These are phyloP conservation scores for Falcunculus frontatus DNA, from an alignment of 2,113 vertebrate species.

Conservation along the genomic window DNA sequence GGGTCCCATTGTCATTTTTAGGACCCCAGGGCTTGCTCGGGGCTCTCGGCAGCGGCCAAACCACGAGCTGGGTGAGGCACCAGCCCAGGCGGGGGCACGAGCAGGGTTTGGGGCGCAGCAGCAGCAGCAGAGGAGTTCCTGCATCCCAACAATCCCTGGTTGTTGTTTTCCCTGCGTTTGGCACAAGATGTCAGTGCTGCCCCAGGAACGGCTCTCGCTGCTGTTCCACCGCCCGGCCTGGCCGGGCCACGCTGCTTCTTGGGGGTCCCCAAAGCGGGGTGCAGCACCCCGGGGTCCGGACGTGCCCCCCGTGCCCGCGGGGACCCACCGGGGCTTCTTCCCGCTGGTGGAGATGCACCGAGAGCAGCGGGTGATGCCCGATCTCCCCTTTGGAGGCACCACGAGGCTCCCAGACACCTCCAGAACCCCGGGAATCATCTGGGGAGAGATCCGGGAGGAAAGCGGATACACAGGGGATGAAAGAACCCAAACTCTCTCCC, in stretches of 20 bases:
- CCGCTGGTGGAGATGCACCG: fast-evolving
- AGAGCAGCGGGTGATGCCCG: neutral
- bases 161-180: neutral
- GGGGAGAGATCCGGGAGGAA: neutral
- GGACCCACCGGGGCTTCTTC: fast-evolving
- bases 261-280: neutral
- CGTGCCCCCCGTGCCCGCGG: fast-evolving
- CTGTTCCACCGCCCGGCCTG: fast-evolving
- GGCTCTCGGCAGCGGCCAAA: fast-evolving
- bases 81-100: fast-evolving
- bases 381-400: neutral
- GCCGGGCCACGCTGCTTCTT: fast-evolving
- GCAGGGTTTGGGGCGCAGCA: neutral
- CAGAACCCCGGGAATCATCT: fast-evolving
- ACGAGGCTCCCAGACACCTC: neutral
- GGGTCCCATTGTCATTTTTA: neutral
- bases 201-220: neutral
- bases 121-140: fast-evolving
- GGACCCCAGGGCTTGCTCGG: fast-evolving
- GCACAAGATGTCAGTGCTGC: conserved; percentile 55
- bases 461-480: neutral
- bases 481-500: neutral
- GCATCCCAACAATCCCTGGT: fast-evolving
- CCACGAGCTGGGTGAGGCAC: fast-evolving
- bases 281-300: neutral